Evolutionary conservation across 2,113 vertebrate genomes (phyloP).

Genomic region (Paramormyrops kingsleyae): DNA sequence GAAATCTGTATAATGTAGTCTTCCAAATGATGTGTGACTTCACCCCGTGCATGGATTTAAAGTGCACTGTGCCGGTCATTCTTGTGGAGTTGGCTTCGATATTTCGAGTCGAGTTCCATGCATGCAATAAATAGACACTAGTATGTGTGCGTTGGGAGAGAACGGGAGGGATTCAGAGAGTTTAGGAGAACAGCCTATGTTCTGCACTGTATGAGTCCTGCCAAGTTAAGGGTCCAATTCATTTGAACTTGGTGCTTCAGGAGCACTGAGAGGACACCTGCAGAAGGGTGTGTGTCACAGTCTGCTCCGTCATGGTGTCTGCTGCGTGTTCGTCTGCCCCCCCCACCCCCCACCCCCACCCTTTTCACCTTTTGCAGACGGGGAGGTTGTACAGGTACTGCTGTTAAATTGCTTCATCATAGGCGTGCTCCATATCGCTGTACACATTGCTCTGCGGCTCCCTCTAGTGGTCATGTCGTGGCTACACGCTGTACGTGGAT

Average conservation of each 20-base stretch:
- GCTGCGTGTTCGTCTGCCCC: neutral
- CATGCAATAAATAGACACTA: constrained; percentile 3
- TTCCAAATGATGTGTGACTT: constrained; percentile 16
- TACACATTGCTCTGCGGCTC: neutral
- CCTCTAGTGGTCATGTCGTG: neutral
- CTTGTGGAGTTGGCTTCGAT: neutral
- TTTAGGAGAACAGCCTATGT: neutral
- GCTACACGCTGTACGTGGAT: neutral
- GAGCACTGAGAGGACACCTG: neutral
- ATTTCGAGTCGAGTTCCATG: neutral
- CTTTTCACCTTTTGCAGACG: neutral
- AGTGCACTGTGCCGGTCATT: neutral
- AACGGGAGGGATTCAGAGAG: neutral
- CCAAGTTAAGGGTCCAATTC: neutral
- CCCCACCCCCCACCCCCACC: neutral
- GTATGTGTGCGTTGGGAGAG: neutral
- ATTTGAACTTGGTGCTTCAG: constrained; percentile 15
- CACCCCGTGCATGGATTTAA: neutral
- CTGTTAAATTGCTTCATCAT: neutral
- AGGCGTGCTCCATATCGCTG: neutral
- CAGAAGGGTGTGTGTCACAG: neutral
- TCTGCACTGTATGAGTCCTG: neutral
- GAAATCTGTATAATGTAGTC: constrained; percentile 17
- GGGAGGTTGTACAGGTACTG: neutral
- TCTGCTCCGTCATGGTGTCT: neutral